Percentiles rank a stretch among this genome's conserved stretches.
These are phyloP conservation scores for Helicolenus hilgendorfi DNA, from an alignment of 2,797 vertebrate genomes.

Conservation along the genomic window DNA sequence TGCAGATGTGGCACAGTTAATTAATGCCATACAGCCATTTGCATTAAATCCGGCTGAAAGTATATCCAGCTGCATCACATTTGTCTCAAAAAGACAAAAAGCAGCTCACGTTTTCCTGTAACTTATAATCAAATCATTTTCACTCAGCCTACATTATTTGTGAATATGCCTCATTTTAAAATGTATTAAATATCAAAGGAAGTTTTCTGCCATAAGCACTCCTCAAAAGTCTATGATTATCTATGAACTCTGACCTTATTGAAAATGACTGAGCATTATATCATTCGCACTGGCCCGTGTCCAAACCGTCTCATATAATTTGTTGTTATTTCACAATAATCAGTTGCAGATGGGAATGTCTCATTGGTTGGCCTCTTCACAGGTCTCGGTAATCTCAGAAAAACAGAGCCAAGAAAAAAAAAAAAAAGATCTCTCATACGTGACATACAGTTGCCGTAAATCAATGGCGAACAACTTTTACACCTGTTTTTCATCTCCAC, in stretches of 20 bases:
- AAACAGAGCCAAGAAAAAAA: conserved; percentile 31
- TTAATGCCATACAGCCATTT: conserved; percentile 35
- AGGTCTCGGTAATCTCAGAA: conserved; percentile 41
- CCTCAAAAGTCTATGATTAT: conserved; percentile 27
- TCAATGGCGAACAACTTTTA: conserved; percentile 1
- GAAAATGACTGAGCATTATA: conserved; percentile 29
- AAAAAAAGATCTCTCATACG: neutral
- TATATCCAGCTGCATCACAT: conserved; percentile 32
- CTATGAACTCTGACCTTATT: conserved; percentile 26
- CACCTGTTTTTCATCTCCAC: conserved; percentile 66
- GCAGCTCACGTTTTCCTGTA: neutral
- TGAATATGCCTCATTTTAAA: neutral
- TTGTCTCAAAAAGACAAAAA: conserved; percentile 1
- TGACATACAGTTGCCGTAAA: conserved; percentile 27
- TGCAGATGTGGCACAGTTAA: conserved; percentile 30
- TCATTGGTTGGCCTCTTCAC: conserved; percentile 44
- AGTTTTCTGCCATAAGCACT: conserved; percentile 4
- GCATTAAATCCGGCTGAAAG: conserved; percentile 14
- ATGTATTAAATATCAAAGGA: neutral
- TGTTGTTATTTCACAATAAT: conserved; percentile 61
- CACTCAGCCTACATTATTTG: neutral
- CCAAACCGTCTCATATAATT: conserved; percentile 51
- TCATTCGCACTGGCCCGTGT: conserved; percentile 13
- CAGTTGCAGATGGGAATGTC: conserved; percentile 66
- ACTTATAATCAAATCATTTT: neutral